These are phyloP conservation scores for Emys orbicularis DNA, from an alignment of 2,797 vertebrate genomes.

Conservation along the genomic window DNA sequence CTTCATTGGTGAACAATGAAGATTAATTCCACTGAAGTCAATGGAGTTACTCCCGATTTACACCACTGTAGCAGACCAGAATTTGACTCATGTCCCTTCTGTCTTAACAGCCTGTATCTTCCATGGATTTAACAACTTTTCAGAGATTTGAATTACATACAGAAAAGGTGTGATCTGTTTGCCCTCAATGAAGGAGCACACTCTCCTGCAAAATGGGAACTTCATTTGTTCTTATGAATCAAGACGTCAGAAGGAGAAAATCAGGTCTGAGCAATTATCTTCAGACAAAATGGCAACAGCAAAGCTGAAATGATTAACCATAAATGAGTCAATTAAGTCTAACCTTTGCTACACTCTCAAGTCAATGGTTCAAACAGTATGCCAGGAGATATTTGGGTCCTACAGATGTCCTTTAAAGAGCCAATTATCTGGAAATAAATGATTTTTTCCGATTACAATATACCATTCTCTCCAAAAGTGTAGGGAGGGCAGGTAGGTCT, in stretches of 20 bases:
- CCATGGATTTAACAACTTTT: background rate
- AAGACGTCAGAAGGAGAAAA: constrained; percentile 67
- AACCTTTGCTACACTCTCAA: constrained; percentile 70
- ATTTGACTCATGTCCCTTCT: background rate
- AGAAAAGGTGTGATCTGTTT: background rate
- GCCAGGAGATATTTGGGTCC: constrained; percentile 76
- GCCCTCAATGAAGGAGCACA: background rate
- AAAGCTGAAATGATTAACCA: constrained; percentile 77
- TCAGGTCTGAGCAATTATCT: constrained; percentile 70
- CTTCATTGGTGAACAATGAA: background rate
- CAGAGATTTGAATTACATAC: background rate
- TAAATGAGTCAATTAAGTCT: constrained; percentile 81
- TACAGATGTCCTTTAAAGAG: constrained; percentile 76
- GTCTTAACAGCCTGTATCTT: background rate
- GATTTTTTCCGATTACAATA: constrained; percentile 73
- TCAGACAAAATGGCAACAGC: constrained; percentile 49
- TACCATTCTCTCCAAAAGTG: constrained; percentile 53
- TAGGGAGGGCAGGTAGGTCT: background rate
- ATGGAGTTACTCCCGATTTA: background rate
- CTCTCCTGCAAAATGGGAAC: constrained; percentile 26
- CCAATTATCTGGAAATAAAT: constrained; percentile 80
- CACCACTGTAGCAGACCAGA: background rate
- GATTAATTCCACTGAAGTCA: background rate
- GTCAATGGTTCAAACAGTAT: constrained; percentile 65
- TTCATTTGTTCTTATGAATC: constrained; percentile 59